Conservation (phyloP, 1,140 invertebrate genomes). For the Euglossa dilemma region DNA sequence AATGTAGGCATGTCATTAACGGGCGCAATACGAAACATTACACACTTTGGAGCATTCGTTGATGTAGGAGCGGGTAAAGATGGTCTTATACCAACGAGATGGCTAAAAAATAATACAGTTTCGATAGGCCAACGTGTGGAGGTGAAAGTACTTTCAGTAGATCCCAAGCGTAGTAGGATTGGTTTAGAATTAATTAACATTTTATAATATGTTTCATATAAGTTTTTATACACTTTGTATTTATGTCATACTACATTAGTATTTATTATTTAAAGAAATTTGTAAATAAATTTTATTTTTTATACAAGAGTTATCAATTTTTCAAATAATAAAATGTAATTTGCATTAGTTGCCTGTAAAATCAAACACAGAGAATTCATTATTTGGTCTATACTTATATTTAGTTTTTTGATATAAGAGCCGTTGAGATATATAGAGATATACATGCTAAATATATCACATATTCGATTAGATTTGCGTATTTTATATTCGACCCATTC, state of each 20-base stretch:
- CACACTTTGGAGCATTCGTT: constrained; percentile 95
- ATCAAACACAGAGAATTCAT: neutral
- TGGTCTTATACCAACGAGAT: constrained; percentile 89
- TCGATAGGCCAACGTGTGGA: constrained; percentile 89
- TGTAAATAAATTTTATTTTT: constrained; percentile 13
- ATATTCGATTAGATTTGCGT: constrained; percentile 11
- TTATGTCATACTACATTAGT: too few species aligned
- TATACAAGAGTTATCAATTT: neutral
- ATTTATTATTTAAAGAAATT: neutral
- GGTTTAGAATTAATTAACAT: constrained; percentile 77
- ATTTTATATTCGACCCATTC: neutral
- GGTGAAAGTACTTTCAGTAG: constrained; percentile 84
- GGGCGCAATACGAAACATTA: constrained; percentile 91
- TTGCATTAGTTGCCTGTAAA: too few species aligned
- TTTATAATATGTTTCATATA: constrained; percentile 27
- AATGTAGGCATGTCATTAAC: constrained; percentile 82
- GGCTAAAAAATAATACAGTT: constrained; percentile 84
- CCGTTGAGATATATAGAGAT: constrained; percentile 1
- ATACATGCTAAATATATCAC: constrained; percentile 17
- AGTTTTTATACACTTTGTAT: neutral
- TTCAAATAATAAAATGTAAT: neutral
- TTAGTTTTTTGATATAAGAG: neutral
- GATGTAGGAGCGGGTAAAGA: constrained; percentile 92
- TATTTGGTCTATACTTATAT: neutral
- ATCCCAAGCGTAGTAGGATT: constrained; percentile 82